These are phyloP conservation scores for Engraulis encrasicolus DNA, from an alignment of 2,113 vertebrate species.

Conservation along the genomic window DNA sequence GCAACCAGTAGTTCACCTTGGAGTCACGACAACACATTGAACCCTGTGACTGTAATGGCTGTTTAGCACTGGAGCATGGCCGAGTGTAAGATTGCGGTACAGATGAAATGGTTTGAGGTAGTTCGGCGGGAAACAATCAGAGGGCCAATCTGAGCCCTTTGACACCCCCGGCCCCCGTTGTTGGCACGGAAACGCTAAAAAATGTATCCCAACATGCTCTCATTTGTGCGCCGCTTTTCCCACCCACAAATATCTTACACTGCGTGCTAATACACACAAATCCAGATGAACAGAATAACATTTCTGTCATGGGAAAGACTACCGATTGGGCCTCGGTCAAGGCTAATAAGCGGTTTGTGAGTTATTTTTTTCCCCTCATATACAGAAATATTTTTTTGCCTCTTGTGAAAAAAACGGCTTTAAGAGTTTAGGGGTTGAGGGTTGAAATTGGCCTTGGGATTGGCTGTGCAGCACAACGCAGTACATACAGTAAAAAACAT, in stretches of 20 bases:
- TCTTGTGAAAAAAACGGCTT: constrained; percentile 44
- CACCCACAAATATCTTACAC: neutral
- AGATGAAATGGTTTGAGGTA: neutral
- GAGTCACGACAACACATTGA: neutral
- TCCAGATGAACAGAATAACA: neutral
- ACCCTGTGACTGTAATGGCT: neutral
- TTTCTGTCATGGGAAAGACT: constrained; percentile 8
- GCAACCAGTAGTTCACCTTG: neutral
- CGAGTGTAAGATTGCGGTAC: neutral
- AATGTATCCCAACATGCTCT: neutral
- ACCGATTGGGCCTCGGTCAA: neutral
- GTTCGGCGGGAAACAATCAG: neutral
- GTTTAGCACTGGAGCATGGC: neutral
- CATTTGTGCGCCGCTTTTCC: neutral
- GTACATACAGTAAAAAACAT: no score
- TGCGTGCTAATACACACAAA: constrained; percentile 3
- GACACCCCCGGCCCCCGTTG: neutral
- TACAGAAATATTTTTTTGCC: constrained; percentile 49
- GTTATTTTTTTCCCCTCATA: neutral
- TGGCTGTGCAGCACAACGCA: constrained; percentile 5
- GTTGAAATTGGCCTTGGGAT: constrained; percentile 35
- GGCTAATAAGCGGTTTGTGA: neutral
- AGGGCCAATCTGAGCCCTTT: neutral
- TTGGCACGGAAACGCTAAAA: neutral
- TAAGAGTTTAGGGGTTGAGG: constrained; percentile 51